Conservation (phyloP, 35 echinoderm and acorn worm species). For the Eucidaris tribuloides region DNA sequence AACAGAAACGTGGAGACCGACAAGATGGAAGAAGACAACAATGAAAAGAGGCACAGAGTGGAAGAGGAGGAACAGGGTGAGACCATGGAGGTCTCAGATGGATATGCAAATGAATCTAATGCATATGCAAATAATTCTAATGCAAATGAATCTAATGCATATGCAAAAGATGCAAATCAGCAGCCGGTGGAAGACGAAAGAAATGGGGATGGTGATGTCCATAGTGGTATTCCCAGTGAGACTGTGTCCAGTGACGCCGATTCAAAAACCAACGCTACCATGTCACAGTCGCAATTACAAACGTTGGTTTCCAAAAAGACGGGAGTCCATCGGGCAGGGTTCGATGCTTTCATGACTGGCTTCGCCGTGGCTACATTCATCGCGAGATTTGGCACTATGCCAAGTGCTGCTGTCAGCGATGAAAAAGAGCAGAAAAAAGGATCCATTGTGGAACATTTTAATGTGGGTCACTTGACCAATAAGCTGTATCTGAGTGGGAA, state of each 20-base stretch:
- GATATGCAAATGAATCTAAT: neutral
- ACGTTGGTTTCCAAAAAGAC: constrained; percentile 28
- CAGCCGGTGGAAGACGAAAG: neutral
- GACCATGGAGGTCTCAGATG: neutral
- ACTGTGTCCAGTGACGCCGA: no score
- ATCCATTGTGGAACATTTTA: constrained; percentile 18
- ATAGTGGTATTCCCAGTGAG: neutral
- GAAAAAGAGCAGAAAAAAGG: neutral
- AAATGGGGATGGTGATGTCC: neutral
- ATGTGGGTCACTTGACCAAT: constrained; percentile 48
- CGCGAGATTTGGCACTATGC: neutral
- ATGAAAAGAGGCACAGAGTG: constrained; percentile 12
- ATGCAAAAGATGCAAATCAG: neutral
- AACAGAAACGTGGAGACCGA: constrained; percentile 26
- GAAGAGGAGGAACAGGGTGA: constrained; percentile 1
- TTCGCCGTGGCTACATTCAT: constrained; percentile 76
- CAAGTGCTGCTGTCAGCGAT: neutral
- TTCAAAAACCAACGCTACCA: no score
- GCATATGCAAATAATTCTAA: no score
- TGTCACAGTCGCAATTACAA: no score
- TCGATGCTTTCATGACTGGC: constrained; percentile 99
- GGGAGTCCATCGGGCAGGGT: constrained; percentile 84
- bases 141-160: no score
- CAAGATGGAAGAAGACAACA: neutral
- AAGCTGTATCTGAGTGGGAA: constrained; percentile 82